Percentiles rank a stretch among this genome's conserved stretches.
phyloP scores from a whole-genome alignment of 2,797 vertebrate genomes.

The Poecilia gillii region DNA sequence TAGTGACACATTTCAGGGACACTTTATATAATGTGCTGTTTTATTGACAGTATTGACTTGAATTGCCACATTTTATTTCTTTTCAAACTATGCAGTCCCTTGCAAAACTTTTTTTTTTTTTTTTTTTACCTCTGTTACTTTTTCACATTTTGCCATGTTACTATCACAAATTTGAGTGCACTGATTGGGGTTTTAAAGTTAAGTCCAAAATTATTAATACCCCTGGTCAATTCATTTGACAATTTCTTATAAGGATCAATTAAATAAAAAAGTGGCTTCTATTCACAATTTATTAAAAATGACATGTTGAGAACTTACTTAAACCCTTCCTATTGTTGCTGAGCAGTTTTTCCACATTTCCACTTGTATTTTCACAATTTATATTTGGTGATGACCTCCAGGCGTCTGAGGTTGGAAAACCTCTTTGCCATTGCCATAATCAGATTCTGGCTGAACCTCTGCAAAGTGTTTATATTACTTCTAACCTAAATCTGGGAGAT shows the following conservation, averaged over 20 bases:
- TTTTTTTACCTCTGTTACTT: background rate
- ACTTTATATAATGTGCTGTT: background rate
- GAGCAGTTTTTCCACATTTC: background rate
- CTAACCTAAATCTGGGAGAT: background rate
- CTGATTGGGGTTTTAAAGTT: background rate
- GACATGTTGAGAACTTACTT: background rate
- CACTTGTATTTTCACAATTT: background rate
- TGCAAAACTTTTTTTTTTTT: background rate
- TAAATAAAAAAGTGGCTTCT: background rate
- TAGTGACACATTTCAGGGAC: background rate
- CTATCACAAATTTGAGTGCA: background rate
- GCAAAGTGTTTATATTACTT: background rate
- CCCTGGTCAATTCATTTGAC: background rate
- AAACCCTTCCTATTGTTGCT: background rate
- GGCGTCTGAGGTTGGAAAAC: background rate
- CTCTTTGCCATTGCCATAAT: background rate
- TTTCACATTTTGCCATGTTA: background rate
- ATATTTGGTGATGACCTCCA: no score
- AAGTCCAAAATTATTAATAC: background rate
- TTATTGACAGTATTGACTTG: background rate
- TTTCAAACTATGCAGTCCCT: slow-evolving; percentile 1
- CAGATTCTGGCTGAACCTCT: background rate
- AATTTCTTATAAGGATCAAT: background rate
- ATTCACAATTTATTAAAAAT: background rate
- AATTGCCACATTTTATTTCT: background rate